A percentile compares a stretch with the other conserved stretches of the same genome.
These are phyloP conservation scores for Sebastes glaucus DNA, from an alignment of 2,797 vertebrate genomes.

Conservation along the genomic window DNA sequence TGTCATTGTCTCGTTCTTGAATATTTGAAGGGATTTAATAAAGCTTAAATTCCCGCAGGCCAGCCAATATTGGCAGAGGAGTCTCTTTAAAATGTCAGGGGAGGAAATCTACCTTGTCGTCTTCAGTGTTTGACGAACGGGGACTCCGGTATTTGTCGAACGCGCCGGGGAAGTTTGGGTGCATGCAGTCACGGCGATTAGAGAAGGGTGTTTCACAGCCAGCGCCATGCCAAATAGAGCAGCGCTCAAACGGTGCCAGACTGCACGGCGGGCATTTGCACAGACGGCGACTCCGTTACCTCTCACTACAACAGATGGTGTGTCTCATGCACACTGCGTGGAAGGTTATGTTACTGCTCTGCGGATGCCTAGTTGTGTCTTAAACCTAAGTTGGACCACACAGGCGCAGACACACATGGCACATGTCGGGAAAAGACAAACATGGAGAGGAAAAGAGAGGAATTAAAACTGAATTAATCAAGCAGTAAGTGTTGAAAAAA, in stretches of 20 bases:
- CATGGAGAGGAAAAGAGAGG: neutral
- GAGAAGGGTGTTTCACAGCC: constrained; percentile 59
- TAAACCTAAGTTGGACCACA: constrained; percentile 68
- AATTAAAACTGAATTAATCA: constrained; percentile 30
- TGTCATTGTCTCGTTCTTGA: constrained; percentile 34
- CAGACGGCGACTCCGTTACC: constrained; percentile 71
- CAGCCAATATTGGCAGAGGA: neutral
- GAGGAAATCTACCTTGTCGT: constrained; percentile 17
- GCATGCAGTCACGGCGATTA: constrained; percentile 20
- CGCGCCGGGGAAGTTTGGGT: constrained; percentile 19
- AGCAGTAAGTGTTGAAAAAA: constrained; percentile 11
- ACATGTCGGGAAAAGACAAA: constrained; percentile 6
- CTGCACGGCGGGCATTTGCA: constrained; percentile 60
- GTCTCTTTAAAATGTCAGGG: neutral
- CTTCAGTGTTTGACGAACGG: neutral
- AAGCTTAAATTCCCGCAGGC: constrained; percentile 3
- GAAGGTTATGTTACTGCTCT: constrained; percentile 73
- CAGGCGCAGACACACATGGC: constrained; percentile 17
- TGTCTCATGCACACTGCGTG: constrained; percentile 59
- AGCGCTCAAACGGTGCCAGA: constrained; percentile 63
- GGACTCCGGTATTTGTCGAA: constrained; percentile 22
- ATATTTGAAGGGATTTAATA: constrained; percentile 39
- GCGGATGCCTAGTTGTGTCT: constrained; percentile 57
- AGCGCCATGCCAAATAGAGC: constrained; percentile 63
- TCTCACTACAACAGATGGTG: constrained; percentile 77